These are phyloP conservation scores for Anodontia alba DNA, from an alignment of 2,888 invertebrate genomes.

Conservation along the genomic window DNA sequence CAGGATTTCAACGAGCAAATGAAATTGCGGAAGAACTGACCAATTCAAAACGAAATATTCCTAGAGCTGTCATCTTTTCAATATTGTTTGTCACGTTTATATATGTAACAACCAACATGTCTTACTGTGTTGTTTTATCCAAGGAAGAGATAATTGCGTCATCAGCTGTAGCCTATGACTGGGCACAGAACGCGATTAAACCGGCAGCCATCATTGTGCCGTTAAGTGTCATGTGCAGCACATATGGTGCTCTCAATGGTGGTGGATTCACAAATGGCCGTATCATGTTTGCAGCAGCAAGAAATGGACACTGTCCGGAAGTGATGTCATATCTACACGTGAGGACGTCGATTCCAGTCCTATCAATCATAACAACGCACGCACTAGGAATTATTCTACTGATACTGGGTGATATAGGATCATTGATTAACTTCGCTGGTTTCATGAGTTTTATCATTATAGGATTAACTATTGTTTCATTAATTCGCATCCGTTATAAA, in stretches of 20 bases:
- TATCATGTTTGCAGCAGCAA: conserved; percentile 50
- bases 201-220: background rate
- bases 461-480: background rate
- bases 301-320: conserved; percentile 51
- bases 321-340: conserved; percentile 46
- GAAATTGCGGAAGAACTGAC: background rate
- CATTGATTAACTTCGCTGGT: background rate
- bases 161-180: background rate
- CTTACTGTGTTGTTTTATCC: background rate
- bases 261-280: conserved; percentile 27
- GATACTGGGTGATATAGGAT: background rate
- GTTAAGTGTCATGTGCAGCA: background rate
- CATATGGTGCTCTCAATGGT: background rate
- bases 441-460: background rate
- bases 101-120: background rate
- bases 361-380: background rate
- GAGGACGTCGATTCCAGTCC: conserved; percentile 26
- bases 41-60: background rate
- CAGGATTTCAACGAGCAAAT: background rate
- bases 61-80: background rate
- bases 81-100: background rate
- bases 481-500: background rate
- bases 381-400: background rate
- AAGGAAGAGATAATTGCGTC: background rate
- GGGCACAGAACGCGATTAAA: background rate